phyloP scores from a whole-genome alignment of 2,888 invertebrate species.

The Scotopteryx bipunctaria region DNA sequence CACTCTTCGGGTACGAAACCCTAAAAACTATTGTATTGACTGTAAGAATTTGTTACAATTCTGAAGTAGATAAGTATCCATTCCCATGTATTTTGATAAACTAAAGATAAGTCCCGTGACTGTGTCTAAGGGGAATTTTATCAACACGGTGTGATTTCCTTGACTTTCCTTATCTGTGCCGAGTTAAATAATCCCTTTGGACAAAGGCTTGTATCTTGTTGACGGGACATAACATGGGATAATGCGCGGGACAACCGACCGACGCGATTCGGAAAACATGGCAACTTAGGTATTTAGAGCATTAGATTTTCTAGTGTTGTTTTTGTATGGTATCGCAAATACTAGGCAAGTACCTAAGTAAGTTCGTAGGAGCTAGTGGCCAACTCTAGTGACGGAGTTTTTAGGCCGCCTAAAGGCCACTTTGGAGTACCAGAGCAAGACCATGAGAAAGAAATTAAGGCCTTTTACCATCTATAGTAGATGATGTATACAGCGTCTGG shows the following conservation, averaged over 20 bases:
- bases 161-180: constrained; percentile 29
- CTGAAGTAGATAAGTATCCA: no score
- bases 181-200: constrained; percentile 30
- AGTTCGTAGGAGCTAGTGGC: no score
- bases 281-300: constrained; percentile 10
- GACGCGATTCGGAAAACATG: constrained; percentile 15
- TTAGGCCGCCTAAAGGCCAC: no score
- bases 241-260: constrained; percentile 23
- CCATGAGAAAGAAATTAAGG: no score
- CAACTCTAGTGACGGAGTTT: no score
- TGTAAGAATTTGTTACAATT: no score
- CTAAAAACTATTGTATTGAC: no score
- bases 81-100: constrained; percentile 8
- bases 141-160: constrained; percentile 25
- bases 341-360: not conserved
- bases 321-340: not conserved
- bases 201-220: constrained; percentile 28
- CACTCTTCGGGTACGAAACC: no score
- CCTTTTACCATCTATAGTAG: no score
- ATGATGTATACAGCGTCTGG: no score
- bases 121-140: constrained; percentile 17
- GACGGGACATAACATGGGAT: constrained; percentile 31
- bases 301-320: not conserved
- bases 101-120: constrained; percentile 15
- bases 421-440: no score